These are phyloP conservation scores for Hemibagrus guttatus DNA, from an alignment of 2,797 vertebrate species.

Conservation along the genomic window DNA sequence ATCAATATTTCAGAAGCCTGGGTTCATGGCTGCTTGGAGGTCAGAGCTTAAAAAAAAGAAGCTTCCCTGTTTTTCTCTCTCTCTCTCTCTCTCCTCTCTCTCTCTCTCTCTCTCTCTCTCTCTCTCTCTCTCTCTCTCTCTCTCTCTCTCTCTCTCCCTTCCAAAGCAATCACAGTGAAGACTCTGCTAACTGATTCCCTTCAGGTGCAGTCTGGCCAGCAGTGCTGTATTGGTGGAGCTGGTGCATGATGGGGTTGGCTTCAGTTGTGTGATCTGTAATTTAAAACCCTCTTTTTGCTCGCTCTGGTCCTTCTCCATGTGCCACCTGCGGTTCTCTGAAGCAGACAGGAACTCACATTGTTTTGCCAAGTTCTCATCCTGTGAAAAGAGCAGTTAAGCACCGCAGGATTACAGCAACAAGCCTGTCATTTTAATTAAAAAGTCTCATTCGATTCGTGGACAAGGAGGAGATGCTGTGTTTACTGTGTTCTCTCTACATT, in stretches of 20 bases:
- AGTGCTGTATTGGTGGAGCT: background rate
- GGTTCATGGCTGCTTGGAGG: background rate
- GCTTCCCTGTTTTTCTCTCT: background rate
- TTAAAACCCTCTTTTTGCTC: background rate
- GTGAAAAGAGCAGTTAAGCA: background rate
- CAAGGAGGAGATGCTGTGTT: background rate
- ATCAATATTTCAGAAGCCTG: background rate
- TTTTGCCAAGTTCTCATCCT: slow-evolving; percentile 9
- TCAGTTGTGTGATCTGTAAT: slow-evolving; percentile 10
- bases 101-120: background rate
- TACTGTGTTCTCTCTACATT: background rate
- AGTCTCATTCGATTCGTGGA: background rate
- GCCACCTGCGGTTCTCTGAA: slow-evolving; percentile 17
- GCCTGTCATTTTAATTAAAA: background rate
- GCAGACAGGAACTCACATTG: background rate
- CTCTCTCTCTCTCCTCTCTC: background rate
- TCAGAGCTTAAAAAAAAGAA: background rate
- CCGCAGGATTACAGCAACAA: slow-evolving; percentile 3
- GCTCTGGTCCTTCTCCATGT: background rate
- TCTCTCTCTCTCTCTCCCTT: background rate
- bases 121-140: background rate
- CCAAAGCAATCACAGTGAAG: background rate
- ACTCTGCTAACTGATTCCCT: background rate
- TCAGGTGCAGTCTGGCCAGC: slow-evolving; percentile 15
- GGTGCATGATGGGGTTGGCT: slow-evolving; percentile 19